Conservation (phyloP, 2,888 invertebrate genomes). For the Andricus curvator region DNA sequence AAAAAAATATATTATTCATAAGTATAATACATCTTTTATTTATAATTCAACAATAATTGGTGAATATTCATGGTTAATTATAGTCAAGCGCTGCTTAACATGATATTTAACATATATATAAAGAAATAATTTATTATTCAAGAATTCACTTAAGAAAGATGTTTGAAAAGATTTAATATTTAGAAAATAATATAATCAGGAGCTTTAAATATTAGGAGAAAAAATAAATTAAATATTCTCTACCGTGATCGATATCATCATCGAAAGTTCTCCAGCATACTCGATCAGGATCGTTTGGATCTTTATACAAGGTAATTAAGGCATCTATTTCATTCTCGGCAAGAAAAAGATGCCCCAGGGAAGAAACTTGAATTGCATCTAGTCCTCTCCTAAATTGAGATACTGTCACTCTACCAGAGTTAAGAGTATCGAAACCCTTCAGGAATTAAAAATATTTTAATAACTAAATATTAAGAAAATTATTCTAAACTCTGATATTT, state of each 20-base stretch:
- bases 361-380: constrained; percentile 84
- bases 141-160: too few relatives aligned
- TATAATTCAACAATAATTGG: too few relatives aligned
- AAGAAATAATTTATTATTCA: too few relatives aligned
- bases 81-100: too few relatives aligned
- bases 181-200: too few relatives aligned
- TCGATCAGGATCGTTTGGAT: constrained; percentile 85
- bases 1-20: not conserved
- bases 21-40: not conserved
- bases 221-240: too few relatives aligned
- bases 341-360: constrained; percentile 80
- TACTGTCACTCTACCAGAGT: constrained; percentile 84
- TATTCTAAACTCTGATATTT: not conserved
- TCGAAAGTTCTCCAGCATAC: constrained; percentile 89
- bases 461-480: not conserved
- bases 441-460: not conserved
- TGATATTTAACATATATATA: too few relatives aligned
- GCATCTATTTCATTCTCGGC: constrained; percentile 83
- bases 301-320: constrained; percentile 84
- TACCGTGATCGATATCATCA: too few relatives aligned
- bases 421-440: constrained; percentile 85
- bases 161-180: too few relatives aligned
- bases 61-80: too few relatives aligned
- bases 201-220: too few relatives aligned
- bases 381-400: constrained; percentile 87